Conservation (phyloP, 2,888 invertebrate species). For the Marronus borbonicus region DNA sequence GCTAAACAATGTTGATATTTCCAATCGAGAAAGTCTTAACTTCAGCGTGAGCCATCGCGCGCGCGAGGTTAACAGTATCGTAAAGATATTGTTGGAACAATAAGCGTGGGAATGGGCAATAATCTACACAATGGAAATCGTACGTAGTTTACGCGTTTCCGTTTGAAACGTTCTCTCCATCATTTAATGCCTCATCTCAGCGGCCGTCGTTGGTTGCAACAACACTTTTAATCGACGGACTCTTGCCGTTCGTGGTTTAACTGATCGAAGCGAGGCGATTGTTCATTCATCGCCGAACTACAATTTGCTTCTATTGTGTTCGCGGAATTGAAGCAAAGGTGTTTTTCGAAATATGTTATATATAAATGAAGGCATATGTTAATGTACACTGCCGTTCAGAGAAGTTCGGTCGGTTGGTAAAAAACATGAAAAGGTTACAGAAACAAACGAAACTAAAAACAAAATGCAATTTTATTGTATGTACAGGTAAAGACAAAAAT, state of each 20-base stretch:
- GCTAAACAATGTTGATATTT: not conserved
- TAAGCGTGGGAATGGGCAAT: slow-evolving; percentile 13
- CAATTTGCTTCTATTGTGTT: too few relatives aligned
- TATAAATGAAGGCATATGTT: too few relatives aligned
- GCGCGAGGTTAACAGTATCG: slow-evolving; percentile 16
- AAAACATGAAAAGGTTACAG: too few relatives aligned
- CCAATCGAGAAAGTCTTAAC: not conserved
- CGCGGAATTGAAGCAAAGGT: too few relatives aligned
- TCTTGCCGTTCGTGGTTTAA: not conserved
- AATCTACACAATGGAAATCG: slow-evolving; percentile 7
- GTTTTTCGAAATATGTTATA: too few relatives aligned
- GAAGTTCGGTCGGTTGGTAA: too few relatives aligned
- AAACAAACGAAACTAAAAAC: too few relatives aligned
- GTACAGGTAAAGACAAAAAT: too few relatives aligned
- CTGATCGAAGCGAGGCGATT: not conserved
- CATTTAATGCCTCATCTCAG: not conserved
- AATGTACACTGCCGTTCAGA: too few relatives aligned
- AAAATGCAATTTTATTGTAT: too few relatives aligned
- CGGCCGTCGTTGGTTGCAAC: not conserved
- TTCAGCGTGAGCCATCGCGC: too few relatives aligned
- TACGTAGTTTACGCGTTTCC: slow-evolving; percentile 7
- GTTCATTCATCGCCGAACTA: not conserved
- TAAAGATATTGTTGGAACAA: slow-evolving; percentile 15
- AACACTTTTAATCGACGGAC: not conserved
- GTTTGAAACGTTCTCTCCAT: not conserved